A percentile compares a stretch with the other conserved stretches of the same genome.
Conservation (phyloP, 2,888 invertebrate genomes). For the Lasioglossum calceatum region DNA sequence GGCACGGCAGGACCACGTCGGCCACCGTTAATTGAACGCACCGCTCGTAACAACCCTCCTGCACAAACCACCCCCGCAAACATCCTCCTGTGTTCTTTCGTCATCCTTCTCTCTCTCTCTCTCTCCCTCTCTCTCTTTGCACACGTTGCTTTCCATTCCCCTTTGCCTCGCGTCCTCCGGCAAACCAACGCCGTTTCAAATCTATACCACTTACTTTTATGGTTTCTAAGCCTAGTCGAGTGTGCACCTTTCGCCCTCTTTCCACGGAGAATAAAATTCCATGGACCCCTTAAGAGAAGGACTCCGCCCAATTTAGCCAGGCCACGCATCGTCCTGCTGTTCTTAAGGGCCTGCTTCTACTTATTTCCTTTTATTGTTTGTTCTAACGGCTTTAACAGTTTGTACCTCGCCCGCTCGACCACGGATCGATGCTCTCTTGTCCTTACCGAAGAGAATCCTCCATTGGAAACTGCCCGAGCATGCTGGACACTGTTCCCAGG, state of each 20-base stretch:
- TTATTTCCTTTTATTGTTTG: constrained; percentile 32
- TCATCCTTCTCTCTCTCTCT: constrained; percentile 36
- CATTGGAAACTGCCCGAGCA: not conserved
- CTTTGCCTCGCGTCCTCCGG: constrained; percentile 52
- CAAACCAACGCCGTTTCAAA: constrained; percentile 77
- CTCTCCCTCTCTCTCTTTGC: constrained; percentile 40
- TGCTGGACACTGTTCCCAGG: not conserved
- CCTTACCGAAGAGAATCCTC: not conserved
- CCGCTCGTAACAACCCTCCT: constrained; percentile 80
- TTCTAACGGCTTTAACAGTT: constrained; percentile 23
- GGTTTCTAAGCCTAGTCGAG: constrained; percentile 80
- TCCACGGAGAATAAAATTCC: constrained; percentile 77
- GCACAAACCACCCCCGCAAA: constrained; percentile 54
- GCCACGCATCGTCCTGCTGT: constrained; percentile 61
- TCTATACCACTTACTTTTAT: constrained; percentile 84
- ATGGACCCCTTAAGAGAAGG: constrained; percentile 52
- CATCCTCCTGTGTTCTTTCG: constrained; percentile 54
- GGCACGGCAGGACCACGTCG: constrained; percentile 75
- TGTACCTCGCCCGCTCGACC: not conserved
- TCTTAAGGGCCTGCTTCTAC: constrained; percentile 56
- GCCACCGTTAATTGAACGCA: constrained; percentile 84
- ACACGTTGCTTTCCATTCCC: constrained; percentile 1
- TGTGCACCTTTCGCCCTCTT: constrained; percentile 71
- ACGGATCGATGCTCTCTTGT: constrained; percentile 11
- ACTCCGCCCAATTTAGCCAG: constrained; percentile 64